These are phyloP conservation scores for Coilia nasus DNA, from an alignment of 2,797 vertebrate species.

Conservation along the genomic window DNA sequence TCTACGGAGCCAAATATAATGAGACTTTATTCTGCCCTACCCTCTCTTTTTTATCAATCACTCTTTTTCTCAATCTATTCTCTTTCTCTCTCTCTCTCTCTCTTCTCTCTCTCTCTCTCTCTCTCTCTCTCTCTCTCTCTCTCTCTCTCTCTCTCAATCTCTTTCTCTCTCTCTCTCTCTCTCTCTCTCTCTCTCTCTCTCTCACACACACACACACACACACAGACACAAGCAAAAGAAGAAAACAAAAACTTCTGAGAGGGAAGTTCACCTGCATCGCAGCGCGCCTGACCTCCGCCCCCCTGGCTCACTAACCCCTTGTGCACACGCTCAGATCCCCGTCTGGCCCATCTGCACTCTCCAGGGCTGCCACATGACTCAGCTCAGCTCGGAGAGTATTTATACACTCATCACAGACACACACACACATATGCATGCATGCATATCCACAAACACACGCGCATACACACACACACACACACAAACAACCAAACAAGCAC, in stretches of 20 bases:
- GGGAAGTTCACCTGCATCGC: too few relatives aligned
- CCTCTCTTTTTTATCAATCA: too few relatives aligned
- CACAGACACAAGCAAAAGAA: too few relatives aligned
- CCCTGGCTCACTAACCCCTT: too few relatives aligned
- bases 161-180: background rate
- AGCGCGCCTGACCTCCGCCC: too few relatives aligned
- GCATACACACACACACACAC: background rate
- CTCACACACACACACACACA: too few relatives aligned
- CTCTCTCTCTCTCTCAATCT: background rate
- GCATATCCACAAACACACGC: background rate
- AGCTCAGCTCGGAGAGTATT: constrained; percentile 6
- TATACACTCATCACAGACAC: background rate
- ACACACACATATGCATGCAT: background rate
- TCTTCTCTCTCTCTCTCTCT: background rate
- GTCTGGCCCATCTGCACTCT: background rate
- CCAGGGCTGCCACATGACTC: background rate
- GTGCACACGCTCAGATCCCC: too few relatives aligned
- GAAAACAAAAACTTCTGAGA: too few relatives aligned
- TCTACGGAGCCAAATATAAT: too few relatives aligned
- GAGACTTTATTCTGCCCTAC: too few relatives aligned
- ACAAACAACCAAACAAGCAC: background rate
- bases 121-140: background rate
- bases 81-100: too few relatives aligned
- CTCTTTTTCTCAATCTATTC: background rate
- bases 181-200: background rate